Percentiles rank a stretch among this genome's conserved stretches.
Conservation (phyloP, 2,113 vertebrate species). For the Phalacrocorax carbo region DNA sequence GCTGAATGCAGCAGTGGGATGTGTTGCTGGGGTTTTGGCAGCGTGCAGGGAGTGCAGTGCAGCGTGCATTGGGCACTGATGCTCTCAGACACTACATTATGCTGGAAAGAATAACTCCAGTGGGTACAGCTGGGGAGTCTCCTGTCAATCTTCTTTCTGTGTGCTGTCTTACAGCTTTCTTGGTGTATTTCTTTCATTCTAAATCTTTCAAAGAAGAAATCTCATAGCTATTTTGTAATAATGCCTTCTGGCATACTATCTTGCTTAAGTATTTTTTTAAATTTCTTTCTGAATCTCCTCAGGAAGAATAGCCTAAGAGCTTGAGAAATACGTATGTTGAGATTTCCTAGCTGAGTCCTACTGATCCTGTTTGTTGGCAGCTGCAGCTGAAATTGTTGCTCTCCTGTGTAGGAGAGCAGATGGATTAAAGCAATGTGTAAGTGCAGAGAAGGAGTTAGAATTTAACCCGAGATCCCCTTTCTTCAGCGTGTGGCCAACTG, state of each 20-base stretch:
- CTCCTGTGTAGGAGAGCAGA: neutral
- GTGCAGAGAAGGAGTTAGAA: neutral
- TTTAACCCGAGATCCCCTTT: slow-evolving; percentile 13
- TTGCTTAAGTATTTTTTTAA: neutral
- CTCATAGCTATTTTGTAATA: slow-evolving; percentile 18
- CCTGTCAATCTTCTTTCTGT: fast-evolving
- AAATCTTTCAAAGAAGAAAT: slow-evolving; percentile 2
- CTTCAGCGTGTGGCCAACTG: neutral
- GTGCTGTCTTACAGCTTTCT: neutral
- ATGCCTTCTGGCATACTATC: slow-evolving; percentile 19
- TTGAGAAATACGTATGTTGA: slow-evolving; percentile 32
- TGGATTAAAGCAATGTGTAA: slow-evolving; percentile 23
- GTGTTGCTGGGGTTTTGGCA: neutral
- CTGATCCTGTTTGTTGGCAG: slow-evolving; percentile 50
- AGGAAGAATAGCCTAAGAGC: slow-evolving; percentile 18
- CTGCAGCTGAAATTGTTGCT: slow-evolving; percentile 33
- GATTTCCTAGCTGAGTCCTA: slow-evolving; percentile 46
- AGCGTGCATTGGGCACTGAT: fast-evolving
- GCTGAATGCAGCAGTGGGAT: neutral
- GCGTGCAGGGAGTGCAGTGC: fast-evolving
- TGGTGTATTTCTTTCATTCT: neutral
- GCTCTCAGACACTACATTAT: neutral
- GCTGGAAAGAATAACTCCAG: neutral
- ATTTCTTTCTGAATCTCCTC: slow-evolving; percentile 39
- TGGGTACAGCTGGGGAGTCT: neutral